phyloP scores from a whole-genome alignment of 2,113 vertebrate species.

The Dendropsophus ebraccatus region DNA sequence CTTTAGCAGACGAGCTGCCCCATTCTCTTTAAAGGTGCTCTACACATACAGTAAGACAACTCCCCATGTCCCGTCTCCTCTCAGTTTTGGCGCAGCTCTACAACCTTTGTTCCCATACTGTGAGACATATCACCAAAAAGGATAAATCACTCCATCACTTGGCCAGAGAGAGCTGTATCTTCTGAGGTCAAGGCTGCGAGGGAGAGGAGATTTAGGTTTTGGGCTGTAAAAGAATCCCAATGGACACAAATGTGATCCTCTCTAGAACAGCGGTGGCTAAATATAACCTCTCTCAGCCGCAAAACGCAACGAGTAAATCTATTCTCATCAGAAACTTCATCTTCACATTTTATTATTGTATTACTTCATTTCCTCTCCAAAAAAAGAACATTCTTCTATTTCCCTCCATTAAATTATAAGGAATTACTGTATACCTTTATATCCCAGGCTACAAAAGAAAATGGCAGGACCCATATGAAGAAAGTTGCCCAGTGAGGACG shows the following conservation, averaged over 20 bases:
- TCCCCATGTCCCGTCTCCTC: neutral
- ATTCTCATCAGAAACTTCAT: slow-evolving; percentile 53
- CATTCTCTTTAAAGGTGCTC: neutral
- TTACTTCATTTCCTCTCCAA: slow-evolving; percentile 37
- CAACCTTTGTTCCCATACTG: slow-evolving; percentile 41
- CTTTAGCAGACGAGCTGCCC: too few relatives aligned
- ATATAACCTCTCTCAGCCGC: slow-evolving; percentile 42
- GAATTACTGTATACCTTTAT: neutral
- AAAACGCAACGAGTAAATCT: slow-evolving; percentile 43
- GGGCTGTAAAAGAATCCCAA: slow-evolving; percentile 27
- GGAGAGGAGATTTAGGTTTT: slow-evolving; percentile 39
- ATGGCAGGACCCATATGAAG: neutral
- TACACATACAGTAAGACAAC: neutral
- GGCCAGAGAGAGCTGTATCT: slow-evolving; percentile 16
- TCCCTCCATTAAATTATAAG: neutral
- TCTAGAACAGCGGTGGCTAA: slow-evolving; percentile 38
- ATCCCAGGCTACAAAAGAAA: neutral
- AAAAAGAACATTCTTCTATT: neutral
- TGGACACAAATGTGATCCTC: slow-evolving; percentile 42
- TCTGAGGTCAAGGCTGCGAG: slow-evolving; percentile 38
- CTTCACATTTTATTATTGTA: slow-evolving; percentile 25
- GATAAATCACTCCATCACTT: slow-evolving; percentile 16
- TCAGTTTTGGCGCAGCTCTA: neutral
- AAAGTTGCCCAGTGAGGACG: too few relatives aligned
- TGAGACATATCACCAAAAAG: neutral